Base-by-base conservation (phyloP, 2,888 invertebrate species). In the Drosophila engyochracea region DNA sequence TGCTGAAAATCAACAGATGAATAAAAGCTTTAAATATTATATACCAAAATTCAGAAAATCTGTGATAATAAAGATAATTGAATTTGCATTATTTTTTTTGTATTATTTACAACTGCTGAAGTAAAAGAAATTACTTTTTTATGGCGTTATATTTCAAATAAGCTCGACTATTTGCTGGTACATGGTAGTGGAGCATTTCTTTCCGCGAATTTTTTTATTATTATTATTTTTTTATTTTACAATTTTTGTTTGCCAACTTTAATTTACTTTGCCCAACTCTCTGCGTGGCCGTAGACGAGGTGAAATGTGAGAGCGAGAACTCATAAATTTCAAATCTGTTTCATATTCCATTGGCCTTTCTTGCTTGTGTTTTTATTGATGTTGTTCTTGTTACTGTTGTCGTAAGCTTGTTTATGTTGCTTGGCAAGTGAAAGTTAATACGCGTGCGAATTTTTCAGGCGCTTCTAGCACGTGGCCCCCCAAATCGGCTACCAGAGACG, bases 251-350 rank as follows among this genome's bases (percentile, higher is more conserved):
- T 87, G 75, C 64, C 79, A 76, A 81, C 70, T 81, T 71, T 86
- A 74, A 82, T 87, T 85, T 83, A 73, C 83, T 82, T 79, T 76
- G 79, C 55, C 70, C 70, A 65, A 64, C 73, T 66, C 71, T 39
- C 65, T 10, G 66, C 58, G 33, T 28, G 59, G 37, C n/a, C 35
- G 35, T 47, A 61, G 76, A 66, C 76, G 19, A 47, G 52, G 31
- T 66, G 57, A 59, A 58, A 62, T 70, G 53, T 37, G 54, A 59
- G 71, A 54, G 54, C 60, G 72, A 58, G 54, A 66, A 76, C 74
- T 76, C 88, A 85, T 90, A 88, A 89, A 90, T 85, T 80, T 76
- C 63, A 80, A 90, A 87, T 88, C 86, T 82, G 76, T 79, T 85
- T 90, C 72, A 81, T 83, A 80, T 85, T 88, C 81, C 83, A 76